Evolutionary conservation across 2,797 vertebrate species (phyloP).

Genomic region (Gymnothorax reevesii): DNA sequence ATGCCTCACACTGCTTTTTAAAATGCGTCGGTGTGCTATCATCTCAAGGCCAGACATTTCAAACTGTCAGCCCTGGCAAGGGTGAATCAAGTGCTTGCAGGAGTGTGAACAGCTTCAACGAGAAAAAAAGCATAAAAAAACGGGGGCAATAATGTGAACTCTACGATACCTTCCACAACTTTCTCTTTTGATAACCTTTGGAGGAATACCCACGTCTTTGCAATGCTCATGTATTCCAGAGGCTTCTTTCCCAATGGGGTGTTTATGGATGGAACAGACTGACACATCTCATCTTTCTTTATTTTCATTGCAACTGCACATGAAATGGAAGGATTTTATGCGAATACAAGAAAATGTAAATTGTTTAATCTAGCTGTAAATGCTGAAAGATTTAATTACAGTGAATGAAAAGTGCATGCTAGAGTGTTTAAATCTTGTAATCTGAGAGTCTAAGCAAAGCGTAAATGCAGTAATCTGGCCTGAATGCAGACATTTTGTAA

Average conservation of each 20-base stretch:
- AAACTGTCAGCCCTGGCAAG: not conserved
- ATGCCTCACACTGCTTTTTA: not conserved
- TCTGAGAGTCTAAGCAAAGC: not conserved
- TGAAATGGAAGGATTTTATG: not conserved
- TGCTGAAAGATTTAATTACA: no score
- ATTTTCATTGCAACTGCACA: not conserved
- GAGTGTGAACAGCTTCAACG: not conserved
- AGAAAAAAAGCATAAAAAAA: not conserved
- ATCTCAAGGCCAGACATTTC: not conserved
- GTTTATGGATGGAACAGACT: not conserved
- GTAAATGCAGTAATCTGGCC: not conserved
- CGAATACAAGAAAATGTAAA: not conserved
- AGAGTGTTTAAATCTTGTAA: no score
- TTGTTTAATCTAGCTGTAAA: no score
- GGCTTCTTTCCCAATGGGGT: not conserved
- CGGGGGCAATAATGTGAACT: not conserved
- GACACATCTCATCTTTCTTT: not conserved
- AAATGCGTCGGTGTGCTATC: constrained; percentile 7
- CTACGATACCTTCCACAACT: not conserved
- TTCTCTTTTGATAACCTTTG: not conserved
- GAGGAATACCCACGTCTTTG: not conserved
- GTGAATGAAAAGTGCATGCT: no score
- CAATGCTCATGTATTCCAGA: not conserved
- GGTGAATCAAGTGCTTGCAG: not conserved
- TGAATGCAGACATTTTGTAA: not conserved